Percentiles rank a stretch among this genome's conserved stretches.
Conservation (phyloP, 2,113 vertebrate species). For the Condylura cristata region DNA sequence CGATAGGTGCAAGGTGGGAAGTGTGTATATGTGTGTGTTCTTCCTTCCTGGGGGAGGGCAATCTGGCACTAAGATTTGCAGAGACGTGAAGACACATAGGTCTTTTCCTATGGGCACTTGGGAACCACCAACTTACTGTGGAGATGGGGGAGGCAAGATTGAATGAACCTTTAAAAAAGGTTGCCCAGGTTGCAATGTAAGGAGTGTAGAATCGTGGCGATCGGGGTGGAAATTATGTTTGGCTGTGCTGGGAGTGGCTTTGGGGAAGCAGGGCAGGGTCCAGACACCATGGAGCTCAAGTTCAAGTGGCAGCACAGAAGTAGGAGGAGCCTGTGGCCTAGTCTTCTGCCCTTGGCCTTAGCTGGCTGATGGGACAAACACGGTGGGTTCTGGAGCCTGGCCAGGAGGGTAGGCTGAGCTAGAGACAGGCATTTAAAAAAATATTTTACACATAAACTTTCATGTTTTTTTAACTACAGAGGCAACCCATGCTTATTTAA, state of each 20-base stretch:
- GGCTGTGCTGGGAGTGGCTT: not conserved
- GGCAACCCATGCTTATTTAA: conserved; percentile 27
- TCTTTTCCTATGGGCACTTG: not conserved
- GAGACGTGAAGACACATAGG: not conserved
- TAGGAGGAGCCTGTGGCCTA: not conserved
- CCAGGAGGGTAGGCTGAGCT: not conserved
- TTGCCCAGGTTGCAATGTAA: not conserved
- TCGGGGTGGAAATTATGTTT: not conserved
- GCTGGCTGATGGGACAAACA: not conserved
- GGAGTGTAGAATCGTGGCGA: not conserved
- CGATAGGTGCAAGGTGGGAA: not conserved
- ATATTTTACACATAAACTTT: not conserved
- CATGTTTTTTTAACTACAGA: conserved; percentile 42
- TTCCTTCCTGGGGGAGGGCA: not conserved
- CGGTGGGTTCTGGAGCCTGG: not conserved
- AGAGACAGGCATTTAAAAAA: not conserved
- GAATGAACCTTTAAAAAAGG: not conserved
- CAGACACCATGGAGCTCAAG: not conserved
- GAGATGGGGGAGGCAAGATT: not conserved
- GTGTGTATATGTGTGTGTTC: not conserved
- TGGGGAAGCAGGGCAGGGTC: conserved; percentile 1
- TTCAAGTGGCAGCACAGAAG: not conserved
- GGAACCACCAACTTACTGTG: not conserved
- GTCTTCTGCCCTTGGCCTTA: not conserved
- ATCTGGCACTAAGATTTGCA: not conserved